Evolutionary conservation across 2,113 vertebrate species (phyloP).

Genomic region (Geococcyx californianus): DNA sequence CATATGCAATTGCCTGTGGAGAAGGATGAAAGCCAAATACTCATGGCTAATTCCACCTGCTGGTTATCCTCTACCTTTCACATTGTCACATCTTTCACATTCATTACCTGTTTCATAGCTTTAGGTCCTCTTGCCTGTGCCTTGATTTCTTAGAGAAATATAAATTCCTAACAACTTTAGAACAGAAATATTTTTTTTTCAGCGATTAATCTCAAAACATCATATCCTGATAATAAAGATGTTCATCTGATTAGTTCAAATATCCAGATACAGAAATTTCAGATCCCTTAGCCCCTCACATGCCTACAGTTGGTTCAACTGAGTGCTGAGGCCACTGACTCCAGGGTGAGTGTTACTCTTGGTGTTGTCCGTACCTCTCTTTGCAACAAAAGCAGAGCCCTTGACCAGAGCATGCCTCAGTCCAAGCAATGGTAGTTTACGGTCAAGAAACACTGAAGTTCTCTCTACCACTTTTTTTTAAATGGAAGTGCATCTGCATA

Average conservation of each 20-base stretch:
- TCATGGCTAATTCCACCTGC: constrained; percentile 19
- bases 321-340: not conserved
- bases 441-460: not conserved
- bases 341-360: not conserved
- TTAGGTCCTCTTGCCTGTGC: not conserved
- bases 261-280: not conserved
- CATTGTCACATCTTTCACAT: not conserved
- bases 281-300: not conserved
- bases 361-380: not conserved
- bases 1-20: not conserved
- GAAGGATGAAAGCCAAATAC: constrained; percentile 1
- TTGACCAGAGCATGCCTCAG: not conserved
- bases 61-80: constrained; percentile 3
- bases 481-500: not conserved
- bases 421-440: not conserved
- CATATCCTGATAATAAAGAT: accelerated
- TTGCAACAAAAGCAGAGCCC: not conserved
- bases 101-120: not conserved
- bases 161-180: not conserved
- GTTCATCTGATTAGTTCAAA: not conserved
- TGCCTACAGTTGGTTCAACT: accelerated
- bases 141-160: not conserved
- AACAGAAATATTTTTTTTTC: not conserved
- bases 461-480: not conserved
- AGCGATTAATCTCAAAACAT: not conserved